Conservation (phyloP, 2,888 invertebrate genomes). For the Drosophila greeni region DNA sequence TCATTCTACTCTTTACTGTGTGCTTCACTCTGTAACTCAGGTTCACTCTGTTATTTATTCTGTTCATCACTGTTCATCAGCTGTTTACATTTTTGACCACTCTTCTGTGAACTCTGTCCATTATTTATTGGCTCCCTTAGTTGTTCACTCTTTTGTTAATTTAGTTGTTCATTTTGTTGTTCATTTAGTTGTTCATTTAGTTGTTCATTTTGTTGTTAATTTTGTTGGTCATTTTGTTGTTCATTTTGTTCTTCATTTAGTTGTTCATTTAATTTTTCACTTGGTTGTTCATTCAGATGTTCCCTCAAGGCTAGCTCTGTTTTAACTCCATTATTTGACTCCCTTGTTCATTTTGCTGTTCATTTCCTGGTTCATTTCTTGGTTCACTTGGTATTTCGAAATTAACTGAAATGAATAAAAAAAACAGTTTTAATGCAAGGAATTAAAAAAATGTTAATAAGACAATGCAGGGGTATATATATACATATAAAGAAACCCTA, state of each 20-base stretch:
- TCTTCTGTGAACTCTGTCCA: neutral
- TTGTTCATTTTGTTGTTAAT: too few species aligned
- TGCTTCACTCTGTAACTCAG: neutral
- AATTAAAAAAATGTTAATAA: neutral
- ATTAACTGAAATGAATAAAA: neutral
- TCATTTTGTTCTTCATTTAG: too few species aligned
- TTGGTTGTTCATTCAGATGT: too few species aligned
- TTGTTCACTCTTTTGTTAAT: neutral
- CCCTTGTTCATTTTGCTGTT: neutral
- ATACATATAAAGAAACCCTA: neutral
- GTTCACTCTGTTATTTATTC: neutral
- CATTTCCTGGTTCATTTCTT: too few species aligned
- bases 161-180: too few species aligned
- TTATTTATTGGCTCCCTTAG: neutral
- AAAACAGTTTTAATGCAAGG: neutral
- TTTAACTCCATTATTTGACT: neutral
- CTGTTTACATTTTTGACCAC: neutral
- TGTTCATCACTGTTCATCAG: neutral
- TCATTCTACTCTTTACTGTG: neutral
- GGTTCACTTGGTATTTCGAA: neutral
- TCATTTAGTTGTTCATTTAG: neutral
- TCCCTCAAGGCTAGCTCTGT: neutral
- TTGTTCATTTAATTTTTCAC: too few species aligned
- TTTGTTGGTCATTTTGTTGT: too few species aligned
- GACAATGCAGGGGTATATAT: neutral